phyloP scores from a whole-genome alignment of 2,888 invertebrate species.

The Agonopterix alstromeriana region DNA sequence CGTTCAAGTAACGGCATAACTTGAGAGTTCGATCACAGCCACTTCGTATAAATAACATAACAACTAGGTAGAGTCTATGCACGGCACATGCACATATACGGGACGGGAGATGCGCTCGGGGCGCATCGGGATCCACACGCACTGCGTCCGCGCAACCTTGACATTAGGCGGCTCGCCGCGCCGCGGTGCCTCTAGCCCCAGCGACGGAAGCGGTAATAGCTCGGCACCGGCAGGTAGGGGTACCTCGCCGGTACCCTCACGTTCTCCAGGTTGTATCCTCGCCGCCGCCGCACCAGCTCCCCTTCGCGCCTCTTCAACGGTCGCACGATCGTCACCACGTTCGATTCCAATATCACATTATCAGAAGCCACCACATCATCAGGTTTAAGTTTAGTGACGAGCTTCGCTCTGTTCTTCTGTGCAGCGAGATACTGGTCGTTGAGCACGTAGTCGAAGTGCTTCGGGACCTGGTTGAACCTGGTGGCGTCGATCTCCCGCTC shows the following conservation, averaged over 20 bases:
- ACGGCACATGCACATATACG: constrained; percentile 19
- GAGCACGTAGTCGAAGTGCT: constrained; percentile 49
- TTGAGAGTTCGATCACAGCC: constrained; percentile 67
- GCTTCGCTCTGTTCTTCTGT: constrained; percentile 57
- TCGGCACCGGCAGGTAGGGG: constrained; percentile 63
- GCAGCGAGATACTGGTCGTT: constrained; percentile 44
- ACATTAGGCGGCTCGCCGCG: constrained; percentile 45
- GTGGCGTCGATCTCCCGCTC: constrained; percentile 60
- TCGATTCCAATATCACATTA: constrained; percentile 64
- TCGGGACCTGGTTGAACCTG: constrained; percentile 52
- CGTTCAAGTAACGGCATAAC: constrained; percentile 38
- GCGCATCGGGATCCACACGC: constrained; percentile 25
- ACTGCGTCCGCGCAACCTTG: constrained; percentile 58
- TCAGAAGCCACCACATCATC: constrained; percentile 57
- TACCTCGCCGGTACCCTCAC: constrained; percentile 68
- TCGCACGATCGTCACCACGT: constrained; percentile 53
- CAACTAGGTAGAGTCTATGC: constrained; percentile 40
- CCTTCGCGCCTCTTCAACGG: constrained; percentile 35
- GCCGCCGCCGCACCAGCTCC: constrained; percentile 51
- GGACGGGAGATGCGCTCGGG: constrained; percentile 33
- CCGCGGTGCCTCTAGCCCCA: constrained; percentile 56
- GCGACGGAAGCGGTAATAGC: constrained; percentile 61
- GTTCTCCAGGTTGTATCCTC: constrained; percentile 70
- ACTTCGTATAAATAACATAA: constrained; percentile 39
- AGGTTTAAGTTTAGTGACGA: constrained; percentile 54